Evolutionary conservation across 2,797 vertebrate species (phyloP).

Genomic region (Bufotes viridis): DNA sequence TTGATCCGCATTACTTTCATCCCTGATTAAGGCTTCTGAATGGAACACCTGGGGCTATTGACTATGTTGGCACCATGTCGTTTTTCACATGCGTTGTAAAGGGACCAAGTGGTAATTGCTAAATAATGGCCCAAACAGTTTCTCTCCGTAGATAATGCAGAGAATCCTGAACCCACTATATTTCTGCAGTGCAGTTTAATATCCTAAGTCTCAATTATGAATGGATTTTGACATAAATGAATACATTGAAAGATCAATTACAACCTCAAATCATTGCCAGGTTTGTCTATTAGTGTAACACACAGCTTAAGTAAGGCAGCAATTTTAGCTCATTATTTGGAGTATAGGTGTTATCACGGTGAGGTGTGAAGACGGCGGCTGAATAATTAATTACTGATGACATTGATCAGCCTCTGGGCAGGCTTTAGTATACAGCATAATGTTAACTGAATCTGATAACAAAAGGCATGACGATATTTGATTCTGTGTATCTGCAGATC

Average conservation of each 20-base stretch:
- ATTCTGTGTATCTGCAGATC: constrained; percentile 8
- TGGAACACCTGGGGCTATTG: constrained; percentile 39
- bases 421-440: constrained; percentile 25
- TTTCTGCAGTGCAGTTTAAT: constrained; percentile 9
- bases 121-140: constrained; percentile 30
- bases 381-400: constrained; percentile 36
- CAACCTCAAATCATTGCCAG: constrained; percentile 6
- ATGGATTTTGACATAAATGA: neutral
- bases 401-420: constrained; percentile 22
- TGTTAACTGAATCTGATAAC: neutral
- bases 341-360: constrained; percentile 15
- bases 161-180: constrained; percentile 4
- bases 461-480: neutral
- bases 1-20: constrained; percentile 36
- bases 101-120: constrained; percentile 21
- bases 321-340: constrained; percentile 29
- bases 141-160: neutral
- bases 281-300: neutral
- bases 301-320: constrained; percentile 7
- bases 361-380: constrained; percentile 14
- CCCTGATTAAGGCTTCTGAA: constrained; percentile 36
- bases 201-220: constrained; percentile 27
- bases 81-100: constrained; percentile 5
- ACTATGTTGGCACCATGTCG: constrained; percentile 13
- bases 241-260: constrained; percentile 22